Percentiles rank a stretch among this genome's conserved stretches.
Evolutionary conservation across 2,888 invertebrate species (phyloP).

Genomic region (Ypsolopha sequella): DNA sequence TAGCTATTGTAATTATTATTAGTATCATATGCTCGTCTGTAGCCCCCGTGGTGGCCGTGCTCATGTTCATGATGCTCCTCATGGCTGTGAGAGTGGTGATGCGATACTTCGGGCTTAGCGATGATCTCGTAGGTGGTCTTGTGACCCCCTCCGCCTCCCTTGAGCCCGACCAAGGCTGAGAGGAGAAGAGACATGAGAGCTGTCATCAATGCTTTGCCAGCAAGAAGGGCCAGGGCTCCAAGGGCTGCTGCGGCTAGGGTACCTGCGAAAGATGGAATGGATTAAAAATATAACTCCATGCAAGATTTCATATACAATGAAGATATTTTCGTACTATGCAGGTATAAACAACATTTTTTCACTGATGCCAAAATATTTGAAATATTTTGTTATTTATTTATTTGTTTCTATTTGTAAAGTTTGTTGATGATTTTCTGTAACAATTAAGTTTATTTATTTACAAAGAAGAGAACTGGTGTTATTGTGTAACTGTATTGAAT

Average conservation of each 20-base stretch:
- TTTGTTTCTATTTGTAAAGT: no score
- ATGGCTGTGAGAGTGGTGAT: slow-evolving; percentile 78
- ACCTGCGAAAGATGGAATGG: slow-evolving; percentile 43
- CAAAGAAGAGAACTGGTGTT: no score
- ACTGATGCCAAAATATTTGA: no score
- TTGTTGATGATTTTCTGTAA: no score
- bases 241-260: slow-evolving; percentile 79
- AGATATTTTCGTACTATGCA: no score
- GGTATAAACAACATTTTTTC: no score
- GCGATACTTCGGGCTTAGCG: slow-evolving; percentile 83
- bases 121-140: slow-evolving; percentile 88
- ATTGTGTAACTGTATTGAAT: no score
- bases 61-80: slow-evolving; percentile 73
- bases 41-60: slow-evolving; percentile 66
- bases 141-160: slow-evolving; percentile 75
- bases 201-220: slow-evolving; percentile 89
- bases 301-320: background rate
- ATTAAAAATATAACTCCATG: no score
- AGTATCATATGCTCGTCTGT: slow-evolving; percentile 64
- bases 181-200: slow-evolving; percentile 83
- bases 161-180: slow-evolving; percentile 82
- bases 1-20: slow-evolving; percentile 44
- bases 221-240: slow-evolving; percentile 80
- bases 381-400: no score
- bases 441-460: no score